Evolutionary conservation across 2,113 vertebrate genomes (phyloP).

Genomic region (Aleadryas rufinucha): DNA sequence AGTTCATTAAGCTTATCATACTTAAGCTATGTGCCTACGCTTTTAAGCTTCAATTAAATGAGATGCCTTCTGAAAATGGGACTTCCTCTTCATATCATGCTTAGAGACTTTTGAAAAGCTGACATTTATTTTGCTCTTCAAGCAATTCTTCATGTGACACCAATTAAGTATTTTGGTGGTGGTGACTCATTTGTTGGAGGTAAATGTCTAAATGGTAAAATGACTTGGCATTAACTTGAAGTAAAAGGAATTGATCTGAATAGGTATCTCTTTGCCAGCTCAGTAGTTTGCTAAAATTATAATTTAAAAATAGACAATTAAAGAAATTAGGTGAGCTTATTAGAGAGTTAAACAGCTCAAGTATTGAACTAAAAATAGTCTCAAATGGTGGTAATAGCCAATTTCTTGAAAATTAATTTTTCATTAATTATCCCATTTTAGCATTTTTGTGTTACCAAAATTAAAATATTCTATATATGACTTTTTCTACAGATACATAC

Average conservation of each 20-base stretch:
- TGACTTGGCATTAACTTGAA: not conserved
- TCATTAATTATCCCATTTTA: not conserved
- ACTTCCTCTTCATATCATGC: not conserved
- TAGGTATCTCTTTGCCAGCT: not conserved
- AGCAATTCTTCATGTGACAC: not conserved
- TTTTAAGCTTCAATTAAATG: not conserved
- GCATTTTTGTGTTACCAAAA: not conserved
- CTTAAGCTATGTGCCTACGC: not conserved
- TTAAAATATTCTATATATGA: not conserved
- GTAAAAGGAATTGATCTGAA: not conserved
- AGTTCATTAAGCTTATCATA: not conserved
- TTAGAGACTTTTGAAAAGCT: not conserved
- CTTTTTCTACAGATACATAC: not conserved
- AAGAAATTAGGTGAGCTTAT: constrained; percentile 14
- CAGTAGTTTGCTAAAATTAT: not conserved
- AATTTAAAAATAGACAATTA: constrained; percentile 48
- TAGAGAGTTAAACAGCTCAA: not conserved
- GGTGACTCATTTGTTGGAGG: not conserved
- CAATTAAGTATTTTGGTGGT: not conserved
- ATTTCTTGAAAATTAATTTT: not conserved
- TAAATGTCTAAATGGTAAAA: constrained; percentile 17
- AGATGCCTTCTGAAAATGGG: not conserved
- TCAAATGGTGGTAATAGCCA: not conserved
- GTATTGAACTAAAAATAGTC: not conserved
- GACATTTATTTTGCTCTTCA: not conserved